These are phyloP conservation scores for Chascanopsetta lugubris DNA, from an alignment of 2,113 vertebrate genomes.

Conservation along the genomic window DNA sequence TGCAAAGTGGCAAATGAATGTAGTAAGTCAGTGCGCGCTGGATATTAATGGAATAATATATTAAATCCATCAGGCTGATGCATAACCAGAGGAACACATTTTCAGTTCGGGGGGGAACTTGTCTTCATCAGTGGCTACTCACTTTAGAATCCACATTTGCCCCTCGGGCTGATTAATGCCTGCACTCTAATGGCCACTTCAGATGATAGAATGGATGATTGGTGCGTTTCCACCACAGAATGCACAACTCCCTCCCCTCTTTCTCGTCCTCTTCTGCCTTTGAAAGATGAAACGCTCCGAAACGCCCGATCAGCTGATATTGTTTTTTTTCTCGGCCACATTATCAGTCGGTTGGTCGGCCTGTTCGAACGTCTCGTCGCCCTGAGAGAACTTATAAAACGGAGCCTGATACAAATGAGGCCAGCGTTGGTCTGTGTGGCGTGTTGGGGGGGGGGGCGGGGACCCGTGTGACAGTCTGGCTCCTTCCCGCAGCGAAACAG, in stretches of 20 bases:
- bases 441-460: not conserved
- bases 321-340: conserved; percentile 9
- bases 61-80: conserved; percentile 79
- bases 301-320: not conserved
- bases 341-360: conserved; percentile 18
- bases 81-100: conserved; percentile 63
- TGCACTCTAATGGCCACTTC: conserved; percentile 72
- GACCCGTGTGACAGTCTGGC: conserved; percentile 8
- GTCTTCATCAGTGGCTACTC: conserved; percentile 79
- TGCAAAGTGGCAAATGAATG: conserved; percentile 71
- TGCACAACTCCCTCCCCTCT: conserved; percentile 28
- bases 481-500: conserved; percentile 46
- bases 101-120: conserved; percentile 63
- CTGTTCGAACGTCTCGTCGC: conserved; percentile 1
- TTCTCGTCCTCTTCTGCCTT: conserved; percentile 28
- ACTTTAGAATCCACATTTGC: conserved; percentile 65
- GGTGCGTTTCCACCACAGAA: conserved; percentile 57
- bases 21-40: conserved; percentile 54
- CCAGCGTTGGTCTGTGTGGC: conserved; percentile 6
- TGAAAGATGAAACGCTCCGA: conserved; percentile 18
- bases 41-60: conserved; percentile 75
- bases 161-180: conserved; percentile 70
- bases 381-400: not conserved
- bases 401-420: conserved; percentile 18
- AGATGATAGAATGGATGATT: conserved; percentile 75